Conservation (phyloP, 2,113 vertebrate genomes). For the Mesitornis unicolor region DNA sequence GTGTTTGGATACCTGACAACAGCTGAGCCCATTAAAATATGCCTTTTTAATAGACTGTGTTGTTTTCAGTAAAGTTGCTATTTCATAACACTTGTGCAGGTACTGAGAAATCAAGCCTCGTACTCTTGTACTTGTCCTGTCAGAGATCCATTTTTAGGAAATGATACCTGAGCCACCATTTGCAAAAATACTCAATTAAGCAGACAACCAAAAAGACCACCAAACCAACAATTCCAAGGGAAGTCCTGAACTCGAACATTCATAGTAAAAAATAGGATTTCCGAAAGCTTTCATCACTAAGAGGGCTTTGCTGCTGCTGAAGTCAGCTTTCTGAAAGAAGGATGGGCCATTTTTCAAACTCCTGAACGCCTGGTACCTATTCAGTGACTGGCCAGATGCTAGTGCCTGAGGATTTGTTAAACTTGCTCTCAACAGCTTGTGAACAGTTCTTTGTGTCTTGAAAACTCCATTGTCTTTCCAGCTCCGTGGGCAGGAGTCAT, state of each 20-base stretch:
- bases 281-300: not conserved
- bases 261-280: not conserved
- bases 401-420: not conserved
- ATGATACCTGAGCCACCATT: not conserved
- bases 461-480: not conserved
- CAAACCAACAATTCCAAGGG: not conserved
- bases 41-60: not conserved
- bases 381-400: not conserved
- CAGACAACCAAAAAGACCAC: fast-evolving
- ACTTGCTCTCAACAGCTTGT: not conserved
- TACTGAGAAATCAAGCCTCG: not conserved
- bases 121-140: not conserved
- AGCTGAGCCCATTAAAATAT: not conserved
- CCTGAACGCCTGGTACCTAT: not conserved
- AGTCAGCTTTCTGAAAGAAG: not conserved
- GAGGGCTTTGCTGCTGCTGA: not conserved
- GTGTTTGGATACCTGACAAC: not conserved
- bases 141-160: not conserved
- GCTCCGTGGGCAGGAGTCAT: not conserved
- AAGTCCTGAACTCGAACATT: not conserved
- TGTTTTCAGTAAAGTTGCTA: not conserved
- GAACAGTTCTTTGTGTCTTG: not conserved
- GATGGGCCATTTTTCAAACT: not conserved
- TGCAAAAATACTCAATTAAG: not conserved
- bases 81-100: not conserved